Conservation (phyloP, 1,140 invertebrate species). For the Condylostylus longicornis region DNA sequence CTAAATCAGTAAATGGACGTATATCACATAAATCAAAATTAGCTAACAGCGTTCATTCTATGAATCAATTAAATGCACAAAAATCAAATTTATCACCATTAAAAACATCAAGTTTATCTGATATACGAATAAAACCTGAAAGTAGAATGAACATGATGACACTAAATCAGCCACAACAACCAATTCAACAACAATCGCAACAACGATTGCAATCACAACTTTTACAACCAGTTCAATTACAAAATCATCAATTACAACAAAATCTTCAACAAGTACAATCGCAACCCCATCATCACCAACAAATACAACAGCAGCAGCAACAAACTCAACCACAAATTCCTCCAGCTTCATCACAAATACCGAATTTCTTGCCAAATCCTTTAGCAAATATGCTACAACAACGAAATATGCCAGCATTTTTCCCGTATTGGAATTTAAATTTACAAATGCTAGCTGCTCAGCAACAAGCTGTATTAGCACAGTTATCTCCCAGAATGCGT, state of each 20-base stretch:
- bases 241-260: constrained; percentile 10
- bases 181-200: constrained; percentile 8
- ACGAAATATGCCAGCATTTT: constrained; percentile 28
- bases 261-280: constrained; percentile 1
- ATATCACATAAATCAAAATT: too few relatives aligned
- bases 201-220: constrained; percentile 20
- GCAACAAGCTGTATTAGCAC: constrained; percentile 26
- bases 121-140: too few relatives aligned
- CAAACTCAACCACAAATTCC: constrained; percentile 2
- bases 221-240: constrained; percentile 2
- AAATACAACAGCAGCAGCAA: constrained; percentile 7
- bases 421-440: constrained; percentile 31
- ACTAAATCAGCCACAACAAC: constrained; percentile 8
- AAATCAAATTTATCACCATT: constrained; percentile 7
- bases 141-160: too few relatives aligned
- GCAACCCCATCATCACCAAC: constrained; percentile 1
- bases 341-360: background rate
- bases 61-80: constrained; percentile 5
- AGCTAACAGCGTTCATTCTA: too few relatives aligned
- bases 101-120: too few relatives aligned
- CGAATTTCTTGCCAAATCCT: constrained; percentile 19
- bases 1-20: too few relatives aligned
- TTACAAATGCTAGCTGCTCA: constrained; percentile 31
- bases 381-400: constrained; percentile 26
- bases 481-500: constrained; percentile 22